Conservation (phyloP, 2,888 invertebrate genomes). For the Thymelicus acteon region DNA sequence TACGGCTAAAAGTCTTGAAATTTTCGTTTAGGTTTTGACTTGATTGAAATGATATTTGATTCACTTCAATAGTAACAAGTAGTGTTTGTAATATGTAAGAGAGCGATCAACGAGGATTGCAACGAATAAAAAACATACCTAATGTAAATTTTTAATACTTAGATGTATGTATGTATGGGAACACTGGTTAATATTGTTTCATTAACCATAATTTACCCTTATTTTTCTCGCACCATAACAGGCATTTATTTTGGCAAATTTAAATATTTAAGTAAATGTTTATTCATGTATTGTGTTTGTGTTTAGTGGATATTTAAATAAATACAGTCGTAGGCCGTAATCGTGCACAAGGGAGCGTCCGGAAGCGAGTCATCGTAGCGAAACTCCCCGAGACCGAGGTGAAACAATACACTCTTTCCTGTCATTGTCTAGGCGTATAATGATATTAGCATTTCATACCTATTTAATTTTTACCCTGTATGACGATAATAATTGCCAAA, state of each 20-base stretch:
- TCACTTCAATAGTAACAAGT: no score
- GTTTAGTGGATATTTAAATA: constrained; percentile 25
- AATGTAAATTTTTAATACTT: neutral
- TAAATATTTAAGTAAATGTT: neutral
- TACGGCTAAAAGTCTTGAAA: no score
- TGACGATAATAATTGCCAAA: constrained; percentile 23
- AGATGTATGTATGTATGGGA: no score
- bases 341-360: constrained; percentile 57
- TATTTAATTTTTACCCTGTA: constrained; percentile 18
- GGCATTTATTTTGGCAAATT: constrained; percentile 7
- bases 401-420: constrained; percentile 82
- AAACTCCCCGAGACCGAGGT: constrained; percentile 77
- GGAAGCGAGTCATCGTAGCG: constrained; percentile 83
- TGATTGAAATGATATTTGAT: no score
- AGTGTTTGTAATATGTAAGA: no score
- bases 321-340: constrained; percentile 10
- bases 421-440: constrained; percentile 67
- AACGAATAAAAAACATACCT: no score
- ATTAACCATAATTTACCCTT: no score
- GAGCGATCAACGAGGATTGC: no score
- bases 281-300: constrained; percentile 14
- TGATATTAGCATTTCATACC: constrained; percentile 43
- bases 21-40: no score
- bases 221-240: no score
- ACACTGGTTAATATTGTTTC: neutral